phyloP scores from a whole-genome alignment of 2,113 vertebrate species.

The Caretta caretta region DNA sequence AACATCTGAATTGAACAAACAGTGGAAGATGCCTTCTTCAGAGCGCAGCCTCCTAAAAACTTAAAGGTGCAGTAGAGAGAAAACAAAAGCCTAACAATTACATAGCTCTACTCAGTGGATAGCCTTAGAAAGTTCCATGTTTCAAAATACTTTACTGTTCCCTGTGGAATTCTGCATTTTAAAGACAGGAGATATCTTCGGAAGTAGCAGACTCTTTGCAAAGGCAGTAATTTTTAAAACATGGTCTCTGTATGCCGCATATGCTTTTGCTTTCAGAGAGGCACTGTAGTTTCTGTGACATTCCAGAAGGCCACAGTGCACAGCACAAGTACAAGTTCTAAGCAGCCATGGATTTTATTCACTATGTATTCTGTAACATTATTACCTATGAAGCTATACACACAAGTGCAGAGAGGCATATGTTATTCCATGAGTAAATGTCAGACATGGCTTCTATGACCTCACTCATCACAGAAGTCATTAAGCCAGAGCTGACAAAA shows the following conservation, averaged over 20 bases:
- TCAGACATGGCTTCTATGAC: background rate
- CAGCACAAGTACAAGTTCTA: background rate
- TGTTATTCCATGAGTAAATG: background rate
- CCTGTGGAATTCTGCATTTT: background rate
- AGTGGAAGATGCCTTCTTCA: background rate
- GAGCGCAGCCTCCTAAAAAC: background rate
- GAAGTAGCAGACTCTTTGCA: background rate
- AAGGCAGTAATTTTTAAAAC: background rate
- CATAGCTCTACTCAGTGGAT: background rate
- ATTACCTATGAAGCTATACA: background rate
- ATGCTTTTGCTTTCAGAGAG: background rate
- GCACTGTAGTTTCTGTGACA: background rate
- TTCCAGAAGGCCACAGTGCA: background rate
- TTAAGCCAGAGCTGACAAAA: background rate
- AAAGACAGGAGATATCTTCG: background rate
- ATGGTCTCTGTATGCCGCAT: background rate
- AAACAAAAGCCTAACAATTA: background rate
- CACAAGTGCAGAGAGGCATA: background rate
- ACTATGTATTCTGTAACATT: background rate
- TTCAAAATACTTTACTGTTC: background rate
- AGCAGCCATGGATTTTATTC: background rate
- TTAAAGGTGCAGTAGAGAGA: background rate
- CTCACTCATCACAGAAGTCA: background rate
- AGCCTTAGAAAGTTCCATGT: background rate
- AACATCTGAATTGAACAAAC: background rate